Base-by-base conservation (phyloP, 2,797 vertebrate genomes). In the Pseudomugil tenellus region DNA sequence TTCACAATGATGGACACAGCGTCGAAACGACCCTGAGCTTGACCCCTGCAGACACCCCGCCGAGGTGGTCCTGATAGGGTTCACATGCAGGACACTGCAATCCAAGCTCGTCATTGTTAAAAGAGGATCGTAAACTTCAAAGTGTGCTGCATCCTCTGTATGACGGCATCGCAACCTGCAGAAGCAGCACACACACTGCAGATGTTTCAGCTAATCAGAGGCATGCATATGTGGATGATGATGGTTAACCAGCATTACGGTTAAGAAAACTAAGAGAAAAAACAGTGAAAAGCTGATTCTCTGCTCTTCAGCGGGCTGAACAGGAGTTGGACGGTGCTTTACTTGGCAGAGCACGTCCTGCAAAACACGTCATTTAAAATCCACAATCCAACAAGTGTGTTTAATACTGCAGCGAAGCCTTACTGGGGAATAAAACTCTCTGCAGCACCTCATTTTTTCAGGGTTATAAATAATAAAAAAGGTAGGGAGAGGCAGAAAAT, bases 41-140 rank as follows among this genome's bases (percentile, higher is more conserved):
- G 78, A 82, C 63, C 72, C 54, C 6, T 12, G 37, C 59, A 64
- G 77, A 66, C 74, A 74, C 78, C 78, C 76, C 58, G 83, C 53
- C 2, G 64, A 83, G 81, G 81, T 81, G 84, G 82, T 89, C 81
- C 60, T 63, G 66, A 72, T 66, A 63, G 77, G 70, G 84, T 87
- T 87, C 84, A 84, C 48, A 37, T 51, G 37, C 57, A 34, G 82
- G 77, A 80, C 87, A 58, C 39, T 3, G 53, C 66, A 68, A 12
- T 17, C 37, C 3, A n/a, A 78, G 58, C 41, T 43, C 17, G 41
- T 43, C 41, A 19, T n/a, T 43, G 41, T 43, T 43, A 19, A 19
- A 43, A n/a, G 7, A 19, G 41, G 41, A 53, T 31, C 61, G 59
- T 85, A 80, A 67, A 86, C 84, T 83, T 89, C 79, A 89, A 87